Conservation (phyloP, 2,888 invertebrate genomes). For the Hartigia nigra region DNA sequence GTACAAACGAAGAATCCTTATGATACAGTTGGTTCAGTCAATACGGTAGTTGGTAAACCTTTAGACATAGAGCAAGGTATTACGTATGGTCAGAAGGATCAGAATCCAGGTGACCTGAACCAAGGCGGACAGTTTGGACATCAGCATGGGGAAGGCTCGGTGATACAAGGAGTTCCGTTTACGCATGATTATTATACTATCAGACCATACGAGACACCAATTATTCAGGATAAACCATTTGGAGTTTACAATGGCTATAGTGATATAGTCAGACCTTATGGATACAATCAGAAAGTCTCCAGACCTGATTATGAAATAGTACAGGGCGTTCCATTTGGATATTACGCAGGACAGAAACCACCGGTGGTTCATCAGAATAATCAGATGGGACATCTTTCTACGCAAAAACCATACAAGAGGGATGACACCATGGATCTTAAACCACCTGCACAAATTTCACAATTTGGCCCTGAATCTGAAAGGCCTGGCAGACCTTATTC, state of each 20-base stretch:
- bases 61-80: slow-evolving; percentile 31
- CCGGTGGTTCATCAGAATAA: slow-evolving; percentile 25
- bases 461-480: slow-evolving; percentile 37
- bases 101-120: slow-evolving; percentile 25
- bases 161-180: slow-evolving; percentile 23
- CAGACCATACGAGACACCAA: slow-evolving; percentile 39
- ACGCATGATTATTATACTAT: slow-evolving; percentile 32
- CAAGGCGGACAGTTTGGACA: slow-evolving; percentile 27
- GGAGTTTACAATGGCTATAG: slow-evolving; percentile 38
- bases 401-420: slow-evolving; percentile 26
- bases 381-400: slow-evolving; percentile 17
- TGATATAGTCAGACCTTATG: slow-evolving; percentile 30
- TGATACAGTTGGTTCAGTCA: slow-evolving; percentile 30
- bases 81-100: slow-evolving; percentile 31
- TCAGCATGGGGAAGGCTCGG: slow-evolving; percentile 22
- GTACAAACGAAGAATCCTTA: slow-evolving; percentile 22
- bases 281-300: slow-evolving; percentile 32
- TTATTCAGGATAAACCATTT: slow-evolving; percentile 44
- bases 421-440: slow-evolving; percentile 53
- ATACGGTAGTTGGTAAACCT: slow-evolving; percentile 44
- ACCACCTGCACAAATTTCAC: slow-evolving; percentile 46
- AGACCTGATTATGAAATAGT: slow-evolving; percentile 43
- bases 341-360: slow-evolving; percentile 30
- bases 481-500: slow-evolving; percentile 46
- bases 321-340: slow-evolving; percentile 40